Conservation (phyloP, 2,797 vertebrate genomes). For the Bradypodion ventrale region DNA sequence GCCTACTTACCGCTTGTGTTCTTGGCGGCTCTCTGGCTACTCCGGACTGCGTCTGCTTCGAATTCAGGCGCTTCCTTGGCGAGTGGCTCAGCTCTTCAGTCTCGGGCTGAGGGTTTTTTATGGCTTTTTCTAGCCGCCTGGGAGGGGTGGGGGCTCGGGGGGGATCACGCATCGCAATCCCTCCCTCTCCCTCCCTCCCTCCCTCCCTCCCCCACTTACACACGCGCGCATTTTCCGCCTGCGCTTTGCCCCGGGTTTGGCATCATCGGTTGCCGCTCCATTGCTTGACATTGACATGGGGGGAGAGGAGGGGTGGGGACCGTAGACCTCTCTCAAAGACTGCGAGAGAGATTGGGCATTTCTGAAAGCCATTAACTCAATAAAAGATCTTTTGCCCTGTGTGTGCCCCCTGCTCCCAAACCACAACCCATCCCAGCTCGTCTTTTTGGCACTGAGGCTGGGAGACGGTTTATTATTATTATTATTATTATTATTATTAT, state of each 20-base stretch:
- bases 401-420: too few species aligned
- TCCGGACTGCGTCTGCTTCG: background rate
- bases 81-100: conserved; percentile 41
- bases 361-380: background rate
- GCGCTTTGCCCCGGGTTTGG: conserved; percentile 42
- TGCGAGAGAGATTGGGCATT: background rate
- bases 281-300: background rate
- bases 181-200: conserved; percentile 24
- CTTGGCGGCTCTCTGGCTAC: background rate
- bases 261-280: background rate
- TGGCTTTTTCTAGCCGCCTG: conserved; percentile 51
- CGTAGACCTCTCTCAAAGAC: background rate
- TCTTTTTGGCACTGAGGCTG: background rate
- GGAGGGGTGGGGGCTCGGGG: conserved; percentile 75
- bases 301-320: background rate
- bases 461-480: too few species aligned
- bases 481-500: too few species aligned
- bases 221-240: conserved; percentile 9
- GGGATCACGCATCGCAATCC: conserved; percentile 69
- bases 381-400: too few species aligned
- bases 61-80: background rate
- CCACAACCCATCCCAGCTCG: too few species aligned
- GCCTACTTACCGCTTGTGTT: conserved; percentile 46
- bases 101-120: conserved; percentile 68
- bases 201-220: conserved; percentile 11